A percentile compares a stretch with the other conserved stretches of the same genome.
phyloP scores from a whole-genome alignment of 2,888 invertebrate species.

The Synanthedon formicaeformis region DNA sequence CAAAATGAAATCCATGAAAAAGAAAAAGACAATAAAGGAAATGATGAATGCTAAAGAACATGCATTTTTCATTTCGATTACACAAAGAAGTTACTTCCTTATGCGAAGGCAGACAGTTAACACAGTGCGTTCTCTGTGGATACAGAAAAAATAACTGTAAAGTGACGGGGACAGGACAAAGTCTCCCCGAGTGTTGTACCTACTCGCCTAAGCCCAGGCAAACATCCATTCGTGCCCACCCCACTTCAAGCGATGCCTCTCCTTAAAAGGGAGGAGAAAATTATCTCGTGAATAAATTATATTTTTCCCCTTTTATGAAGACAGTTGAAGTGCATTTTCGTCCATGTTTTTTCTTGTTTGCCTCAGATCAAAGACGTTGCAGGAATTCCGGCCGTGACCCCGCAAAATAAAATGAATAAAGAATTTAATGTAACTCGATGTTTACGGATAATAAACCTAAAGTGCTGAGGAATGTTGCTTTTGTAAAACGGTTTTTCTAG shows the following conservation, averaged over 20 bases:
- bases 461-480: constrained; percentile 51
- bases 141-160: not conserved
- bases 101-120: not conserved
- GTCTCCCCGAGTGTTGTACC: constrained; percentile 21
- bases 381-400: constrained; percentile 58
- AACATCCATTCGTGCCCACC: constrained; percentile 53
- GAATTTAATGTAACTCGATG: constrained; percentile 66
- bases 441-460: constrained; percentile 56
- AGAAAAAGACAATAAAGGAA: not conserved
- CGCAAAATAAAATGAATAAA: constrained; percentile 63
- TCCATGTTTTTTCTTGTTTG: constrained; percentile 55
- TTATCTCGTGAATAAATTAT: constrained; percentile 71
- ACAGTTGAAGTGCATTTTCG: constrained; percentile 67
- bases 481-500: constrained; percentile 47
- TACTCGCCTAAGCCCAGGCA: constrained; percentile 25
- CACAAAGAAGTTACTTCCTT: not conserved
- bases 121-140: not conserved
- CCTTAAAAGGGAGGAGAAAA: constrained; percentile 63
- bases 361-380: constrained; percentile 61
- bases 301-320: constrained; percentile 67
- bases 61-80: not conserved
- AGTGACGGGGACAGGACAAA: constrained; percentile 13
- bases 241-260: constrained; percentile 51
- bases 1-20: too few relatives aligned
- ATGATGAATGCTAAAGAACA: not conserved